Percentiles rank a stretch among this genome's conserved stretches.
Evolutionary conservation across 2,113 vertebrate genomes (phyloP).

Genomic region (Cheirogaleus medius): DNA sequence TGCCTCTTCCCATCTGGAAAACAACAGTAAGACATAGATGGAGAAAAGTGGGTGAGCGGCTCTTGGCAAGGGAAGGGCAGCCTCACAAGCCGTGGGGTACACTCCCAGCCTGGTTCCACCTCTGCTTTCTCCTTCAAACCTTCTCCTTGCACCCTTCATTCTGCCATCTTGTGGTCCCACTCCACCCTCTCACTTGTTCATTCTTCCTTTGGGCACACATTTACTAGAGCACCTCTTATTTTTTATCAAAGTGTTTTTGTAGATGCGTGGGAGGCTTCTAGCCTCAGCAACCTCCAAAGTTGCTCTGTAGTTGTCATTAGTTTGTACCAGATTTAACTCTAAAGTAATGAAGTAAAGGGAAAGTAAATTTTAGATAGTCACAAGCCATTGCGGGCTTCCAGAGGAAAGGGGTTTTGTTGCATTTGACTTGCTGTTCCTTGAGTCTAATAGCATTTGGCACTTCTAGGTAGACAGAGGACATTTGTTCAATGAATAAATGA

Average conservation of each 20-base stretch:
- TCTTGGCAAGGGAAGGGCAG: not conserved
- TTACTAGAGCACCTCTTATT: not conserved
- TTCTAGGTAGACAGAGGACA: not conserved
- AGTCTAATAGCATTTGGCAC: not conserved
- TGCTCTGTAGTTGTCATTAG: not conserved
- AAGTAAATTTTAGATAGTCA: not conserved
- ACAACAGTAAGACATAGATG: not conserved
- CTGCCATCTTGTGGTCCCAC: not conserved
- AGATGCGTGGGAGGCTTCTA: not conserved
- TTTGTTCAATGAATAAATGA: not conserved
- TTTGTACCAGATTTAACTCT: not conserved
- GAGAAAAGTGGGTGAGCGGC: not conserved
- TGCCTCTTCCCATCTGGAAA: too few species aligned
- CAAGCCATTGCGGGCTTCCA: not conserved
- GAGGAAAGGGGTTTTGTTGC: not conserved
- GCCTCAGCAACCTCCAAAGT: not conserved
- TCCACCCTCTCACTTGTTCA: too few species aligned
- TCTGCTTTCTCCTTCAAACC: not conserved
- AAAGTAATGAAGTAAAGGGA: not conserved
- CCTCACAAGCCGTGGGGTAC: not conserved
- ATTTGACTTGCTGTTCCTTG: not conserved
- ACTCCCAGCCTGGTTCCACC: accelerated
- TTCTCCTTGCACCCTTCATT: not conserved
- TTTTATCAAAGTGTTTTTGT: not conserved
- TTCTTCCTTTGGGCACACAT: not conserved